Evolutionary conservation across 1,140 invertebrate species (phyloP), one percentile per base, ranked within the genome.

Genomic region (Lucilia cuprina): DNA sequence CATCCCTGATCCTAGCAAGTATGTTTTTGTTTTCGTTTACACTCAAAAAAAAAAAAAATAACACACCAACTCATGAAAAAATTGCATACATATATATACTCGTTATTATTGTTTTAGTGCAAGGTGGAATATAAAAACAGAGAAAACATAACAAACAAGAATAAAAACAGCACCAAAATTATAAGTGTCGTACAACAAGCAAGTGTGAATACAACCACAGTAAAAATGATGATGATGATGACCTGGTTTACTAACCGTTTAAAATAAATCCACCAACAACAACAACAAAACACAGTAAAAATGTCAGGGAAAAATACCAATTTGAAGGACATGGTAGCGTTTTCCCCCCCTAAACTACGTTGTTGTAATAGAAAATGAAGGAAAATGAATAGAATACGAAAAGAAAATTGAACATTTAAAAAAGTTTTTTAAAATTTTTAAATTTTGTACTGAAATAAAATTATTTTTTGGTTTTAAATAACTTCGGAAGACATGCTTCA

Each of bases 241-340:
- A 70, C 65, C 65, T 70, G 65, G 65, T 70, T 70, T 70, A 70
- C 65, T 70, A 70, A 70, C 65, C 65, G 19, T 70, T 70, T 9
- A 70, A 70, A 70, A 70, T 5, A 70, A 70, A 70, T 17, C 12
- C 5, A 21, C 55, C 55, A 60, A 60, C 55, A 60, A 70, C 65
- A 60, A 14, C 60, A 70, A 21, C 19, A 25, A 70, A 21, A n/a
- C 55, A 60, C 55, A 17, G 55, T 60, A 70, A 70, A 70, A 70
- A 70, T 70, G 65, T 70, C 65, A 70, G 65, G 65, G 65, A 70
- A 70, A 70, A n/a, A 70, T 70, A 25, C 9, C 65, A 70, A 21
- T 25, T 60, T 70, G 65, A 70, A 70, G 65, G 65, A 70, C 65
- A 70, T 4, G 25, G 25, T 3, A 30, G 25, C 3, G 25, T 30